Evolutionary conservation across 2,113 vertebrate species (phyloP).

Genomic region (Sminthopsis crassicaudata): DNA sequence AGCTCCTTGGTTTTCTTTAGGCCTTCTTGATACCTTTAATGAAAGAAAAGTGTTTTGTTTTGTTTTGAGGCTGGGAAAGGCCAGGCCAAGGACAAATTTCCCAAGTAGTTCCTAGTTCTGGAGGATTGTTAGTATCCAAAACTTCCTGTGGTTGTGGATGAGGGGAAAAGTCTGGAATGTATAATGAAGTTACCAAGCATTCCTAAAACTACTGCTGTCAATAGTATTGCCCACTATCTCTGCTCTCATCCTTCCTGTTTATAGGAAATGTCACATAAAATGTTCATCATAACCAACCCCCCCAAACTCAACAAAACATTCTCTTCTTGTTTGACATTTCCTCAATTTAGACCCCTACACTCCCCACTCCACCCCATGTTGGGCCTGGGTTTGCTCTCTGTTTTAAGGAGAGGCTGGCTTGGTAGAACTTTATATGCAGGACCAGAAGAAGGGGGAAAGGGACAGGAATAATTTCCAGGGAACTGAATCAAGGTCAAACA

Average conservation of each 20-base stretch:
- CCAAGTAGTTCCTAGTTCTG: conserved; percentile 20
- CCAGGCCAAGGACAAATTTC: background rate
- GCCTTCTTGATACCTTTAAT: conserved; percentile 87
- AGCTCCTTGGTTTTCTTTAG: conserved; percentile 87
- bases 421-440: background rate
- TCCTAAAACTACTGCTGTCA: conserved; percentile 45
- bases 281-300: background rate
- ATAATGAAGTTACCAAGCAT: background rate
- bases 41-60: conserved; percentile 25
- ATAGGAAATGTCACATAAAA: conserved; percentile 46
- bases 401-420: background rate
- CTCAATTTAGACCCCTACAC: background rate
- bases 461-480: background rate
- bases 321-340: background rate
- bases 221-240: conserved; percentile 57
- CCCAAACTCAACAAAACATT: background rate
- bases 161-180: conserved; percentile 73
- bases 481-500: background rate
- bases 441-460: background rate
- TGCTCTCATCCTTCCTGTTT: conserved; percentile 78
- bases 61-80: conserved; percentile 31
- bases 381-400: background rate
- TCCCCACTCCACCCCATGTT: background rate
- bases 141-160: conserved; percentile 62
- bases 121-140: conserved; percentile 2